Evolutionary conservation across 2,113 vertebrate genomes (phyloP).

Genomic region (Macquaria australasica): DNA sequence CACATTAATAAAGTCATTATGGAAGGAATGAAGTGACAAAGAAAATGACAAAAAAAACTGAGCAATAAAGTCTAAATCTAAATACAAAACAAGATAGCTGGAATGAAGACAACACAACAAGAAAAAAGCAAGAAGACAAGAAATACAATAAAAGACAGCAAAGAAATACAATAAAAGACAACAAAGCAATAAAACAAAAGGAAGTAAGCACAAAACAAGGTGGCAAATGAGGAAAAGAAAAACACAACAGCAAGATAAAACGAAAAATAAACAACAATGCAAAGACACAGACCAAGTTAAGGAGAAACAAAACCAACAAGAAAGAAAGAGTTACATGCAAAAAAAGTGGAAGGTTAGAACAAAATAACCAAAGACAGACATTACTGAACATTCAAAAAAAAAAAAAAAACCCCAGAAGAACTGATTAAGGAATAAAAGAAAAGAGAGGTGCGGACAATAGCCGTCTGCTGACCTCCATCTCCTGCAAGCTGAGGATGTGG

Average conservation of each 20-base stretch:
- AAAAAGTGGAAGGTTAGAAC: not conserved
- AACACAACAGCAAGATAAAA: not conserved
- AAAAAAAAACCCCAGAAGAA: not conserved
- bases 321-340: not conserved
- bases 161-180: not conserved
- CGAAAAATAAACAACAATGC: not conserved
- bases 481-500: conserved; percentile 87
- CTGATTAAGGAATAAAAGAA: not conserved
- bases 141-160: not conserved
- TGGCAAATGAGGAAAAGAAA: not conserved
- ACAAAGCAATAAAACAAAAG: not conserved
- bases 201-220: not conserved
- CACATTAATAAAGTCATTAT: not conserved
- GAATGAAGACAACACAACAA: not conserved
- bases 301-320: not conserved
- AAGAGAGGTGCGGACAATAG: not conserved
- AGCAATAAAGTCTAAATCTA: not conserved
- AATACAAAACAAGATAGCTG: not conserved
- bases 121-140: not conserved
- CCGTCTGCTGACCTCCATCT: conserved; percentile 85
- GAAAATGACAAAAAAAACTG: not conserved
- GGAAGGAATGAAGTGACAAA: not conserved
- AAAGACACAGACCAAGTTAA: not conserved
- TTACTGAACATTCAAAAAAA: no score
- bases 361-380: not conserved